Conservation (phyloP, 2,113 vertebrate genomes). For the Silurus asotus region DNA sequence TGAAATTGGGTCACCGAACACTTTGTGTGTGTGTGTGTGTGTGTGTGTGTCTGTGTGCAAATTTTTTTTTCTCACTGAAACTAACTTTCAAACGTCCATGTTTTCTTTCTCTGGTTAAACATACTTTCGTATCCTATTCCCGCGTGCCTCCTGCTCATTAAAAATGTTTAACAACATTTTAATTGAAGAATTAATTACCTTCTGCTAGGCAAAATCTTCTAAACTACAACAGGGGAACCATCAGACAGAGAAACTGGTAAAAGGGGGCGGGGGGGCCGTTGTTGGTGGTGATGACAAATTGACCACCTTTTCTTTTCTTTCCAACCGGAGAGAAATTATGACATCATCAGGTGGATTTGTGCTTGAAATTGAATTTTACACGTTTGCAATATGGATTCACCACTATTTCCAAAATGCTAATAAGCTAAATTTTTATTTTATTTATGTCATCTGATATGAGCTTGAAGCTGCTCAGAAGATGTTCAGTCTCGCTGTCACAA, state of each 20-base stretch:
- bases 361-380: not conserved
- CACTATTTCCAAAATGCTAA: not conserved
- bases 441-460: not conserved
- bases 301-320: slow-evolving; percentile 5
- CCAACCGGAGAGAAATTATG: slow-evolving; percentile 57
- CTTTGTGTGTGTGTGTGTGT: slow-evolving; percentile 49
- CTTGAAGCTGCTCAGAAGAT: not conserved
- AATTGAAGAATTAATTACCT: slow-evolving; percentile 88
- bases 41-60: too few species aligned
- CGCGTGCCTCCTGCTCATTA: slow-evolving; percentile 80
- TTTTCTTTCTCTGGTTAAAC: slow-evolving; percentile 75
- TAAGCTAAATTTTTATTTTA: too few species aligned
- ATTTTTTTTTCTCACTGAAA: slow-evolving; percentile 49
- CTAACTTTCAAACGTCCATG: slow-evolving; percentile 72
- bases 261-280: not conserved
- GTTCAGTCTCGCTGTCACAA: not conserved
- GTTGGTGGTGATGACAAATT: slow-evolving; percentile 41
- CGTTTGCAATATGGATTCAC: not conserved
- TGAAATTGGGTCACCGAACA: slow-evolving; percentile 74
- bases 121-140: slow-evolving; percentile 76
- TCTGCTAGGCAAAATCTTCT: slow-evolving; percentile 76
- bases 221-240: slow-evolving; percentile 79
- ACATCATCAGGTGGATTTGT: slow-evolving; percentile 60
- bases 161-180: slow-evolving; percentile 88
- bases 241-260: slow-evolving; percentile 65